Conservation (phyloP, 1,140 invertebrate species). For the Odontomachus brunneus region DNA sequence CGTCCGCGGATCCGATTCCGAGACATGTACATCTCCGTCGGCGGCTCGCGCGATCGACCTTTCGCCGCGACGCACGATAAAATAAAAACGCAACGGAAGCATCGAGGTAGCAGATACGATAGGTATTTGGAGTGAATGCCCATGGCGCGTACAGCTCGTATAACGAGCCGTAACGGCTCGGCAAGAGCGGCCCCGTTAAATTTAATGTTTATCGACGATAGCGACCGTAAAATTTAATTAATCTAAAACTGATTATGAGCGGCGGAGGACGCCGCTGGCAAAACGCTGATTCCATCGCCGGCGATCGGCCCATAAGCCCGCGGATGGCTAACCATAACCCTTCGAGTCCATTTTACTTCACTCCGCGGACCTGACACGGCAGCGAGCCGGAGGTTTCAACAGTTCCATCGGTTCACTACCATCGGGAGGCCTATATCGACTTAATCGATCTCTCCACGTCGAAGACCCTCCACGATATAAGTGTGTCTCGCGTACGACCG, state of each 20-base stretch:
- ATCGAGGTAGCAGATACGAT: conserved; percentile 6
- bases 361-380: conserved; percentile 83
- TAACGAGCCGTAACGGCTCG: conserved; percentile 70
- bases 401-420: conserved; percentile 72
- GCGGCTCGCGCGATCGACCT: neutral
- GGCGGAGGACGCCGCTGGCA: conserved; percentile 73
- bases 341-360: conserved; percentile 84
- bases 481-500: neutral
- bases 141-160: conserved; percentile 49
- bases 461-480: neutral
- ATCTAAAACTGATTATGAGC: conserved; percentile 86
- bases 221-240: conserved; percentile 85
- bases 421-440: conserved; percentile 70
- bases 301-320: conserved; percentile 83
- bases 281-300: conserved; percentile 84
- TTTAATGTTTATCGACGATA: conserved; percentile 84
- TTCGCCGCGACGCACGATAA: conserved; percentile 31
- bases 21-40: neutral
- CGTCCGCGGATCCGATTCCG: neutral
- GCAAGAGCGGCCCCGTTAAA: conserved; percentile 80
- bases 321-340: conserved; percentile 83
- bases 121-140: conserved; percentile 53
- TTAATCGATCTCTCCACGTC: conserved; percentile 37
- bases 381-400: conserved; percentile 71
- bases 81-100: conserved; percentile 34